Evolutionary conservation across 2,113 vertebrate species (phyloP).

Genomic region (Bos taurus): ARS-UCD2.0 NC_037336.1:65660501-65661000

Average conservation of each 20-base stretch:
- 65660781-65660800: background rate
- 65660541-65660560: background rate
- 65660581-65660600: background rate
- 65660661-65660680: background rate
- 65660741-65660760: background rate
- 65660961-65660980: background rate
- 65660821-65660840: background rate
- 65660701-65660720: background rate
- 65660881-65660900: background rate
- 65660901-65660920: background rate
- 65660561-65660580: background rate
- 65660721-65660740: background rate
- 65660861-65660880: background rate
- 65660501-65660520: background rate
- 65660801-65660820: background rate
- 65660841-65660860: background rate
- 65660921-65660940: fast-evolving
- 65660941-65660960: background rate
- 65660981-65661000: background rate
- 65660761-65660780: background rate
- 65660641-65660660: background rate
- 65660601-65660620: background rate
- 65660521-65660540: background rate
- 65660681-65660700: background rate
- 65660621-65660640: background rate